These are phyloP conservation scores for Drosophila prostipennis DNA, from an alignment of 2,888 invertebrate species.

Conservation along the genomic window DNA sequence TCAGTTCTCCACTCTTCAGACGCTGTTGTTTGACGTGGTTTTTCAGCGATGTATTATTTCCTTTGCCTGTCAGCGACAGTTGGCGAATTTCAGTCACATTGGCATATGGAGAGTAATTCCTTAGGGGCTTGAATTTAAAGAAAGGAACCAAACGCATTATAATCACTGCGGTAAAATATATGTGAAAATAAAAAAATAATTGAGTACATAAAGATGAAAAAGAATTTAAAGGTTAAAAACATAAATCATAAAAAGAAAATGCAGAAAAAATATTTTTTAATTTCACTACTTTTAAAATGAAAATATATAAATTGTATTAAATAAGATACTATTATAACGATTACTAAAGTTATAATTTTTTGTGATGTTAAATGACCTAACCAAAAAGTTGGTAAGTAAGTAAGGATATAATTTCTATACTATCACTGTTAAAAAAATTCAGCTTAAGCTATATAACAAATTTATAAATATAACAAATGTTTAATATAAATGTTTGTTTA, in stretches of 20 bases:
- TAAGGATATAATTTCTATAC: too few relatives aligned
- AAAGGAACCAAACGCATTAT: not conserved
- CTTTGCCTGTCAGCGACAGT: conserved; percentile 49
- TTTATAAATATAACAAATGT: too few relatives aligned
- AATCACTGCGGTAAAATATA: not conserved
- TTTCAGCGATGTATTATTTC: conserved; percentile 15
- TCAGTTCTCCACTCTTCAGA: conserved; percentile 9
- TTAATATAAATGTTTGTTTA: too few relatives aligned
- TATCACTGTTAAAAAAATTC: too few relatives aligned
- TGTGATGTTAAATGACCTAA: too few relatives aligned
- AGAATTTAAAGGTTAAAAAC: fast-evolving
- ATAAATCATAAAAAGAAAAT: not conserved
- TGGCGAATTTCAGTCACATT: conserved; percentile 60
- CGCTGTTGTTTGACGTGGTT: conserved; percentile 20
- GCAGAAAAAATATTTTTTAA: too few relatives aligned
- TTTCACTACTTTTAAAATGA: too few relatives aligned
- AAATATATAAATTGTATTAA: too few relatives aligned
- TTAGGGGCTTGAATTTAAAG: conserved; percentile 4
- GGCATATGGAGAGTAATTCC: conserved; percentile 32
- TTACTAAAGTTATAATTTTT: too few relatives aligned
- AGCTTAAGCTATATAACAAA: too few relatives aligned
- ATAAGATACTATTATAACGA: too few relatives aligned
- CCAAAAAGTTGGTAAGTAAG: too few relatives aligned
- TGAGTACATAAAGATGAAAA: conserved; percentile 41
- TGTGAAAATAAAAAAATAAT: not conserved